phyloP scores from a whole-genome alignment of 2,888 invertebrate genomes.

The Acanthosepion pharaonis region DNA sequence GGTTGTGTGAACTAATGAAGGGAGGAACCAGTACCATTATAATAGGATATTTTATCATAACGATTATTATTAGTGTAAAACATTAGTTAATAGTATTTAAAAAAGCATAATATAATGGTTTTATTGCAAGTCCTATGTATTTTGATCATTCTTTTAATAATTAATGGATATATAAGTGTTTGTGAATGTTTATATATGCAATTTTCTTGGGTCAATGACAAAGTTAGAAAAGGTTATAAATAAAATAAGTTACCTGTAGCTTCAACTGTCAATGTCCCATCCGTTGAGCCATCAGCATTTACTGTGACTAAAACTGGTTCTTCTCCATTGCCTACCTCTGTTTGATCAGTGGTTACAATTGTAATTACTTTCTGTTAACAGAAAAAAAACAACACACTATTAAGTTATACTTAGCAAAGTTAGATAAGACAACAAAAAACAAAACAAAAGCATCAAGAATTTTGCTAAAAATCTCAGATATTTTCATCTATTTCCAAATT shows the following conservation, averaged over 20 bases:
- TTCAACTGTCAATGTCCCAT: slow-evolving; percentile 35
- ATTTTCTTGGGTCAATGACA: slow-evolving; percentile 60
- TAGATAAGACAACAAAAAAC: too few species aligned
- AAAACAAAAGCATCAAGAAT: neutral
- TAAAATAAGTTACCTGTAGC: neutral
- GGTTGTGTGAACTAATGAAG: too few species aligned
- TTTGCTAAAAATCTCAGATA: neutral
- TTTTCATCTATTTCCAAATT: neutral
- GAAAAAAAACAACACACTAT: too few species aligned
- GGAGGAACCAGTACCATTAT: too few species aligned
- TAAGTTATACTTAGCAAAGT: too few species aligned
- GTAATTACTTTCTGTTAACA: slow-evolving; percentile 51
- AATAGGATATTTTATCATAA: too few species aligned
- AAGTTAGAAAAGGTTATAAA: slow-evolving; percentile 37
- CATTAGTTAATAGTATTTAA: too few species aligned
- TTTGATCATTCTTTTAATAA: too few species aligned
- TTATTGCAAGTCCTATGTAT: too few species aligned
- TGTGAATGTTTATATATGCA: slow-evolving; percentile 49
- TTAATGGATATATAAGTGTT: too few species aligned
- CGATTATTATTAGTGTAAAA: too few species aligned
- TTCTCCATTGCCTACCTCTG: neutral
- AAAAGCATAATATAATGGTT: too few species aligned
- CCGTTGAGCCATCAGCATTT: slow-evolving; percentile 13
- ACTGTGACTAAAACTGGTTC: slow-evolving; percentile 40
- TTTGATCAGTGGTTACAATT: slow-evolving; percentile 39